Evolutionary conservation across 2,888 invertebrate species (phyloP).

Genomic region (Cistogaster globosa): DNA sequence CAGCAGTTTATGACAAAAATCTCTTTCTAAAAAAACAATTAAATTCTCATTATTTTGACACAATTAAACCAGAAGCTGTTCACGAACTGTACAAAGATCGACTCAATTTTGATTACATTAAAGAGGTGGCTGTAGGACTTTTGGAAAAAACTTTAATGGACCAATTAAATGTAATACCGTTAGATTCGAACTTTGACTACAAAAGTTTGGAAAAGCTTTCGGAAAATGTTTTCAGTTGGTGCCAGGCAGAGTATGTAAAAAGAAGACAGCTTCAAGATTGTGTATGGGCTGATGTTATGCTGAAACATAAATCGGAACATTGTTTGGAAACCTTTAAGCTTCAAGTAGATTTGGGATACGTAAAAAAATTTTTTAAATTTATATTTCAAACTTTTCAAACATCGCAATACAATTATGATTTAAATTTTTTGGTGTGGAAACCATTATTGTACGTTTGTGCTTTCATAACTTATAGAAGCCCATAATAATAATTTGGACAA

Average conservation of each 20-base stretch:
- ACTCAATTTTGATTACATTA: constrained; percentile 16
- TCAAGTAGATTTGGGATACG: constrained; percentile 32
- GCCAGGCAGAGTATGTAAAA: constrained; percentile 33
- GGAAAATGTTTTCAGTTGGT: constrained; percentile 56
- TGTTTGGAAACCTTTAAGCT: constrained; percentile 49
- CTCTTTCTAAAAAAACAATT: not conserved
- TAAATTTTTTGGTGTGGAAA: constrained; percentile 8
- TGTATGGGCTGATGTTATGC: constrained; percentile 58
- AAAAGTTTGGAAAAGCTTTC: constrained; percentile 25
- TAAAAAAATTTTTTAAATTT: constrained; percentile 26
- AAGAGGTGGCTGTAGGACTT: constrained; percentile 13
- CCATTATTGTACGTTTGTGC: constrained; percentile 16
- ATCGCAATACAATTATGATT: not conserved
- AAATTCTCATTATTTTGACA: not conserved
- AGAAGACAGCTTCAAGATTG: constrained; percentile 40
- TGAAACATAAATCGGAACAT: not conserved
- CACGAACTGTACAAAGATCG: not conserved
- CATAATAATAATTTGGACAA: not conserved
- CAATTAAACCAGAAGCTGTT: not conserved
- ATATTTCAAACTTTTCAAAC: constrained; percentile 22
- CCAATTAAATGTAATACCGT: constrained; percentile 36
- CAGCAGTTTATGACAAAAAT: not conserved
- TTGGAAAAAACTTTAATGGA: constrained; percentile 33
- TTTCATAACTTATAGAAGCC: not conserved
- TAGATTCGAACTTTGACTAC: constrained; percentile 10